phyloP scores from a whole-genome alignment of 1,140 invertebrate genomes.

The Chymomyza costata region DNA sequence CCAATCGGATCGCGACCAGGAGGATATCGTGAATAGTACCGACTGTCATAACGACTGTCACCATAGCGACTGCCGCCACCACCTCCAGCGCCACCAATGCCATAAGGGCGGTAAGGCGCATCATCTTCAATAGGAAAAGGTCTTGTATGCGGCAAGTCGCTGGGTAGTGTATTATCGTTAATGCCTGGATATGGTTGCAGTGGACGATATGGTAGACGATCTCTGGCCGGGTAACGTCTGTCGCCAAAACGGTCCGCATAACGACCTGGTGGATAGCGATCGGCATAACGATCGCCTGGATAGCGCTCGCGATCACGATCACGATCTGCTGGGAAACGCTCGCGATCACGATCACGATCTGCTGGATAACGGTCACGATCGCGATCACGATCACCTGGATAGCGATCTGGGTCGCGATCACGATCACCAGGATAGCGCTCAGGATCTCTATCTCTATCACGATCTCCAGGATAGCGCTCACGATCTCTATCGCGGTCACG shows the following conservation, averaged over 20 bases:
- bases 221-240: slow-evolving; percentile 49
- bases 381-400: slow-evolving; percentile 46
- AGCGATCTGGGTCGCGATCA: slow-evolving; percentile 63
- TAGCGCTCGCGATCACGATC: slow-evolving; percentile 73
- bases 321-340: slow-evolving; percentile 69
- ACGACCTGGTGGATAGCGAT: slow-evolving; percentile 29
- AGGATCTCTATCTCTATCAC: slow-evolving; percentile 51
- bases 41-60: slow-evolving; percentile 64
- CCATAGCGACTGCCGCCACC: slow-evolving; percentile 34
- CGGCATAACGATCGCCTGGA: slow-evolving; percentile 42
- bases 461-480: slow-evolving; percentile 67
- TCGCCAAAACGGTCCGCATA: slow-evolving; percentile 57
- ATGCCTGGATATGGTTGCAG: slow-evolving; percentile 74
- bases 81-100: slow-evolving; percentile 30
- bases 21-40: slow-evolving; percentile 67
- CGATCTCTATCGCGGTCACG: slow-evolving; percentile 26
- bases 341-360: slow-evolving; percentile 63
- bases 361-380: slow-evolving; percentile 65
- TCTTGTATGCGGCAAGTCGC: slow-evolving; percentile 59
- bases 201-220: slow-evolving; percentile 61
- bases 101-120: slow-evolving; percentile 57
- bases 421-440: slow-evolving; percentile 62
- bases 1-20: slow-evolving; percentile 50
- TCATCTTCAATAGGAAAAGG: slow-evolving; percentile 66
- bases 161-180: slow-evolving; percentile 59